These are phyloP conservation scores for Megastigmus dorsalis DNA, from an alignment of 2,888 invertebrate species.

Conservation along the genomic window DNA sequence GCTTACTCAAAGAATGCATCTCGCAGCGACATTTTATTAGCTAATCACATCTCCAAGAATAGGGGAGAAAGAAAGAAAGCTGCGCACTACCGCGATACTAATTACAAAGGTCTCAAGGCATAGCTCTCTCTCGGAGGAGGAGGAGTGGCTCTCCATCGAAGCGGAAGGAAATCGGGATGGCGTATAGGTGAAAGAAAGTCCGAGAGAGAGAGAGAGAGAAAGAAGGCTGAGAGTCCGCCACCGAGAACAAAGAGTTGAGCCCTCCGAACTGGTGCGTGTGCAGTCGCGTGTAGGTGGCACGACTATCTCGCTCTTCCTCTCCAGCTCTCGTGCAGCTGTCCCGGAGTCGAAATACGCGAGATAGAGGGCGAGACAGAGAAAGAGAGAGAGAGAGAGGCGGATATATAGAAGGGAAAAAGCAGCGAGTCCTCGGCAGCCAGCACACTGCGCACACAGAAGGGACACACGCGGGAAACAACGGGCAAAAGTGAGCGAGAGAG, in stretches of 20 bases:
- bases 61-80: neutral
- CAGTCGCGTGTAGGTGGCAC: too few relatives aligned
- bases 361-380: neutral
- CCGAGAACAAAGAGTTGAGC: conserved; percentile 51
- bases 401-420: neutral
- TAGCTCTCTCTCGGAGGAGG: conserved; percentile 14
- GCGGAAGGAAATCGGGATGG: conserved; percentile 33
- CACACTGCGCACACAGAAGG: too few relatives aligned
- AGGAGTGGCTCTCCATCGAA: neutral
- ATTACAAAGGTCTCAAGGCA: conserved; percentile 43
- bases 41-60: conserved; percentile 32
- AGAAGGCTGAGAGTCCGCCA: neutral
- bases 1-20: too few relatives aligned
- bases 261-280: neutral
- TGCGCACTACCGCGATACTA: conserved; percentile 20
- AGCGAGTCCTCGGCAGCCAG: too few relatives aligned
- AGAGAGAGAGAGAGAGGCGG: conserved; percentile 12
- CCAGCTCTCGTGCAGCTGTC: too few relatives aligned
- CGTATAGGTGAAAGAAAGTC: conserved; percentile 19
- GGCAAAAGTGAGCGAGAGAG: conserved; percentile 26
- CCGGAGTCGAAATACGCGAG: too few relatives aligned
- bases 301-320: too few relatives aligned
- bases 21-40: conserved; percentile 28
- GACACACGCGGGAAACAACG: conserved; percentile 2
- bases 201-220: too few relatives aligned